A percentile compares a stretch with the other conserved stretches of the same genome.
Conservation (phyloP, 2,888 invertebrate species). For the Celastrina argiolus region DNA sequence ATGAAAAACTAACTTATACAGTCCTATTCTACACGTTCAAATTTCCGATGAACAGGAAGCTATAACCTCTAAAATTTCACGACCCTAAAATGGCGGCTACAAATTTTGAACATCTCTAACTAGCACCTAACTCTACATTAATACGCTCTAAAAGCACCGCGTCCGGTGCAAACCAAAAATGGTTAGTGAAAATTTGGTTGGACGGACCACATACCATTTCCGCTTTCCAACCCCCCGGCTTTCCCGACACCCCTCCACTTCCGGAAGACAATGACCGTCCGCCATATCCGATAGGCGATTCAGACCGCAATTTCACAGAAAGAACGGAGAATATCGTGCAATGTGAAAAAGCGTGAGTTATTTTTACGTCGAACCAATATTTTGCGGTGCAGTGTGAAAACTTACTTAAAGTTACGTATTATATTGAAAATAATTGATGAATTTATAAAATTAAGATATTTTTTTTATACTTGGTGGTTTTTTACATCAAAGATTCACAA, state of each 20-base stretch:
- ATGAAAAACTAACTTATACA: too few relatives aligned
- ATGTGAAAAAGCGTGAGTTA: neutral
- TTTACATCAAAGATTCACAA: too few relatives aligned
- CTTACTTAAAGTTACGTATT: too few relatives aligned
- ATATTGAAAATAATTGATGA: too few relatives aligned
- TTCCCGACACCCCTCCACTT: conserved; percentile 46
- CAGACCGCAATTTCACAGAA: conserved; percentile 45
- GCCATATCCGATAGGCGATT: conserved; percentile 62
- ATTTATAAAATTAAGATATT: too few relatives aligned
- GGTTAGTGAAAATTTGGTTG: conserved; percentile 34
- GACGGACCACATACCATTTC: conserved; percentile 59
- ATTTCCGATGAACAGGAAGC: neutral
- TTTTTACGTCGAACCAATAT: neutral
- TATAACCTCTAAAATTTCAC: neutral
- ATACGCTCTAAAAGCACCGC: neutral
- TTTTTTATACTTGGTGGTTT: too few relatives aligned
- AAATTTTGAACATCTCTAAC: neutral
- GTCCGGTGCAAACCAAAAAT: conserved; percentile 27
- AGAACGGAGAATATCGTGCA: conserved; percentile 28
- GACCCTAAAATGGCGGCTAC: neutral
- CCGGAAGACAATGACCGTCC: conserved; percentile 70
- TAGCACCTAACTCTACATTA: neutral
- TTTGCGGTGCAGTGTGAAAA: neutral
- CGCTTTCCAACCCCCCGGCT: conserved; percentile 50
- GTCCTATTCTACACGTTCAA: too few relatives aligned